A percentile compares a stretch with the other conserved stretches of the same genome.
Evolutionary conservation across 2,888 invertebrate species (phyloP).

Genomic region (Cyclophora albipunctata): DNA sequence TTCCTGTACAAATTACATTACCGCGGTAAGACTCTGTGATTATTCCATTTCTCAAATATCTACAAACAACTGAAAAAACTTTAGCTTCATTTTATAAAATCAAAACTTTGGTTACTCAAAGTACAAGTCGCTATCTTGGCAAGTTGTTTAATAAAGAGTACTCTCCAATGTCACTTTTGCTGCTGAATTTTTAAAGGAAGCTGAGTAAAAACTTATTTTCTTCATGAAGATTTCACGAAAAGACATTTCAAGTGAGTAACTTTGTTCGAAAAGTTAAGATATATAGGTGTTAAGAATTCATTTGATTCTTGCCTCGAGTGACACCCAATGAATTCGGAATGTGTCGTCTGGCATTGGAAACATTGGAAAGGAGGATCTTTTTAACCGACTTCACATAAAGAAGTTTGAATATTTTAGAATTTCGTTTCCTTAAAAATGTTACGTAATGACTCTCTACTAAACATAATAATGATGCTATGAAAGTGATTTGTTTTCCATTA

Average conservation of each 20-base stretch:
- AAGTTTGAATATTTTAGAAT: too few relatives aligned
- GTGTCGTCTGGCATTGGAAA: too few relatives aligned
- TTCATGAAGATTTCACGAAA: neutral
- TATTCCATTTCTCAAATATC: neutral
- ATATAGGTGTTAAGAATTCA: neutral
- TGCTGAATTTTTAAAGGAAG: constrained; percentile 60
- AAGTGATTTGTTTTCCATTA: too few relatives aligned
- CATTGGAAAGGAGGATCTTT: too few relatives aligned
- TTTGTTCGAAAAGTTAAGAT: neutral
- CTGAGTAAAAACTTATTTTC: constrained; percentile 44
- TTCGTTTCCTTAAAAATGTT: too few relatives aligned
- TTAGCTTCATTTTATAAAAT: neutral
- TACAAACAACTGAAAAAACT: neutral
- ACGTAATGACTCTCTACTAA: too few relatives aligned
- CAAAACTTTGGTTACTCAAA: constrained; percentile 7
- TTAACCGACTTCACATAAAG: too few relatives aligned
- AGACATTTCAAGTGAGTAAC: neutral
- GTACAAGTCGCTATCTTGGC: constrained; percentile 22
- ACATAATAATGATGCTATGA: too few relatives aligned
- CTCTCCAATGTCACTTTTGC: constrained; percentile 50
- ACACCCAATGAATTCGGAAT: neutral
- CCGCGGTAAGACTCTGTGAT: too few relatives aligned
- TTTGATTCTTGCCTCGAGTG: neutral
- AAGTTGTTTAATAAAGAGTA: constrained; percentile 50
- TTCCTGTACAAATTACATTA: too few relatives aligned